Evolutionary conservation across 2,113 vertebrate species (phyloP), one percentile per base, ranked within the genome.

Genomic region (Crotophaga sulcirostris): DNA sequence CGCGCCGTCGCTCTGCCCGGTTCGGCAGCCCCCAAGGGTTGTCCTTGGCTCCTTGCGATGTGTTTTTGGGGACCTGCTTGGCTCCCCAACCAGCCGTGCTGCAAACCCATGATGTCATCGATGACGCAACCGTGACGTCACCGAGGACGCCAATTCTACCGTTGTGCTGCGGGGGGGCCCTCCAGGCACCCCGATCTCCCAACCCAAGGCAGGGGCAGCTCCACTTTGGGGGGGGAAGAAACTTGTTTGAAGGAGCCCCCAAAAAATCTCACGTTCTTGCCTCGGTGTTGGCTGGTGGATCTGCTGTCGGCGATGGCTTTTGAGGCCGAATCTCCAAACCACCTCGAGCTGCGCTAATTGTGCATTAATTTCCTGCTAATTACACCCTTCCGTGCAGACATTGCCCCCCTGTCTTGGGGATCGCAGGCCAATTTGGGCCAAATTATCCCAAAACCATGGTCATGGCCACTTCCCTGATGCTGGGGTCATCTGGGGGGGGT

Each of bases 361-460:
- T 4, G n/a, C 56, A 4, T 49, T 19, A 38, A 33, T 2, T 56
- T 31, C 31, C 16, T 13, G 23, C 24, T 51, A 25, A 68, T 58
- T 33, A 42, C 4, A 4, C 3, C 3, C 25, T 34, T 6, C 18
- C 8, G 3, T 6, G 42, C 12, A 33, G 47, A 20, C 2, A 3
- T 40, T 4, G 5, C n/a, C 28, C 24, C 7, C n/a, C n/a, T n/a
- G 28, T 23, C 28, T 4, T 33, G 26, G 33, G 52, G 33, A 11
- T 45, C 31, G 3, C 11, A 0, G 17, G 16, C 40, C 34, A 8
- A 10, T 72, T 83, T 19, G 55, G 36, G 36, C 47, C 31, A 20
- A 70, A 70, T 60, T 29, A 51, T 5, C 44, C 55, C 67, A 12
- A 83, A 82, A 49, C 33, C 28, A 33, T 49, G 42, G 42, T 21